Evolutionary conservation across 2,888 invertebrate genomes (phyloP).

Genomic region (Amphipoea oculea): DNA sequence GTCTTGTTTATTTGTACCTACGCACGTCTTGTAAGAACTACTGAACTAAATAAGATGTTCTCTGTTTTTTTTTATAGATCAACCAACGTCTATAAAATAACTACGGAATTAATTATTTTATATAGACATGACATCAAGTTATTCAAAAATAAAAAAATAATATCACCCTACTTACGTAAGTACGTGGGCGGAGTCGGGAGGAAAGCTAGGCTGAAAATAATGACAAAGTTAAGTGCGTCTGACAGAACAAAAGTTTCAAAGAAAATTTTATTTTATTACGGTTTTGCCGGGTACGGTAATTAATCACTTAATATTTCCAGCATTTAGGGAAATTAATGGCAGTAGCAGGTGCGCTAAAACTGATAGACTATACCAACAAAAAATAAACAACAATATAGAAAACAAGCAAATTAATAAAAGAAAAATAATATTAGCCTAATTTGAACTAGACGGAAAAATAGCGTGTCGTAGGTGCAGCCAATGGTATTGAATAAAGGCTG

Average conservation of each 20-base stretch:
- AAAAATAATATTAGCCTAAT: conserved; percentile 3
- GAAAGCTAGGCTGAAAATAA: conserved; percentile 60
- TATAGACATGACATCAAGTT: conserved; percentile 52
- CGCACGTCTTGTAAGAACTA: conserved; percentile 27
- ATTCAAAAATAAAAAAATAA: conserved; percentile 47
- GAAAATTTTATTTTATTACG: conserved; percentile 42
- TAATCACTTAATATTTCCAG: conserved; percentile 52
- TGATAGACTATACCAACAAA: conserved; percentile 9
- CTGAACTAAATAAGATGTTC: conserved; percentile 41
- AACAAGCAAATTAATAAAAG: conserved; percentile 18
- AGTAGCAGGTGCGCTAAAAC: conserved; percentile 53
- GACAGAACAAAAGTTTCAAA: conserved; percentile 63
- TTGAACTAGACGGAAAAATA: conserved; percentile 19
- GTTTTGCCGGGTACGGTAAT: conserved; percentile 37
- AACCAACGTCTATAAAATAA: conserved; percentile 25
- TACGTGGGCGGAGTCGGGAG: conserved; percentile 42
- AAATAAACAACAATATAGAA: background rate
- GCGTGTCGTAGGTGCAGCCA: conserved; percentile 36
- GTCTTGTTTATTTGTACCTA: conserved; percentile 51
- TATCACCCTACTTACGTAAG: conserved; percentile 46
- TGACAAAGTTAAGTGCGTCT: conserved; percentile 60
- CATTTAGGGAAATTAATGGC: conserved; percentile 50
- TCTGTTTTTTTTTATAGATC: conserved; percentile 31
- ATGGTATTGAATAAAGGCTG: conserved; percentile 28
- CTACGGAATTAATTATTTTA: conserved; percentile 34